phyloP scores from a whole-genome alignment of 2,113 vertebrate genomes.

The Rhinoderma darwinii region DNA sequence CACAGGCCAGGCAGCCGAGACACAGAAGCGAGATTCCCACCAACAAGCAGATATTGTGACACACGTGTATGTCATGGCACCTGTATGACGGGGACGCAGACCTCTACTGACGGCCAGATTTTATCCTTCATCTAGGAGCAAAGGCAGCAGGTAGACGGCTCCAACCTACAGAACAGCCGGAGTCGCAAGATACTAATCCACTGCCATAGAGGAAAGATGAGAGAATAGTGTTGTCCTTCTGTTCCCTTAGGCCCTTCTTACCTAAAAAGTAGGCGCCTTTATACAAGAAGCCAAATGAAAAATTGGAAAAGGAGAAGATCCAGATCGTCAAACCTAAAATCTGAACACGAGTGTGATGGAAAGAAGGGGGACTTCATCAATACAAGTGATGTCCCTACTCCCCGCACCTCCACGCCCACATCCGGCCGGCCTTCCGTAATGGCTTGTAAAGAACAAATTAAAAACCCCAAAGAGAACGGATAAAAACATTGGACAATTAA shows the following conservation, averaged over 20 bases:
- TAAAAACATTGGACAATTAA: slow-evolving; percentile 48
- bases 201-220: slow-evolving; percentile 4
- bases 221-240: neutral
- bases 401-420: neutral
- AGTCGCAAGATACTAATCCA: neutral
- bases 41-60: neutral
- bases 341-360: neutral
- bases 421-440: neutral
- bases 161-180: neutral
- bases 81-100: neutral
- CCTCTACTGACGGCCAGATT: neutral
- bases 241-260: neutral
- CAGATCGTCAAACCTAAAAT: neutral
- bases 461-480: slow-evolving; percentile 29
- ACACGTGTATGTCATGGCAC: neutral
- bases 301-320: neutral
- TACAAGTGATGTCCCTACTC: neutral
- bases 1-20: slow-evolving; percentile 10
- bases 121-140: neutral
- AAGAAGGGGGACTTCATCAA: neutral
- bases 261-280: neutral
- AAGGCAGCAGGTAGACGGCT: neutral
- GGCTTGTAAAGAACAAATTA: neutral
- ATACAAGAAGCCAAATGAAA: neutral
- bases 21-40: neutral